These are phyloP conservation scores for Globia sparganii DNA, from an alignment of 2,888 invertebrate genomes.

Conservation along the genomic window DNA sequence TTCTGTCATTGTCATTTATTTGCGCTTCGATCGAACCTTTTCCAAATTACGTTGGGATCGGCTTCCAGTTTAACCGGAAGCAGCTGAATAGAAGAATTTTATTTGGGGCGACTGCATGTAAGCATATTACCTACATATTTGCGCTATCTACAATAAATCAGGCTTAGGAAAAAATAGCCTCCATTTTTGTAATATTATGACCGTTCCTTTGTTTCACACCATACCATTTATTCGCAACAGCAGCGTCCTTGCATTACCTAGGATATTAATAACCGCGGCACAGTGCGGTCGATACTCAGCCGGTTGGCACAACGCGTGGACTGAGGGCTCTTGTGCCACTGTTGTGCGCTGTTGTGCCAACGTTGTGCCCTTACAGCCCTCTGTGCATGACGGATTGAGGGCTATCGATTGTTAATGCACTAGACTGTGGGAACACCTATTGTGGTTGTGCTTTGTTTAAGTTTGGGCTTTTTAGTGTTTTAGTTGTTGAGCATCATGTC, in stretches of 20 bases:
- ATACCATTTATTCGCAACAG: neutral
- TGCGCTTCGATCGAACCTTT: neutral
- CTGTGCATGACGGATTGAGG: constrained; percentile 34
- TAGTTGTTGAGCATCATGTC: neutral
- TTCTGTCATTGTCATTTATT: neutral
- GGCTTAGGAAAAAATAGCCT: neutral
- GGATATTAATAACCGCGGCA: constrained; percentile 44
- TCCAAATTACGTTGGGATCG: neutral
- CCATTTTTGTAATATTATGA: neutral
- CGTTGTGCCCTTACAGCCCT: constrained; percentile 64
- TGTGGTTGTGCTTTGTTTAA: neutral
- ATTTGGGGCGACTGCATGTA: neutral
- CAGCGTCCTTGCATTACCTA: constrained; percentile 32
- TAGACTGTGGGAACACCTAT: neutral
- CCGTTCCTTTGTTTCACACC: neutral
- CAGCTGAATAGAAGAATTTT: neutral
- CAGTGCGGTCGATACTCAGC: constrained; percentile 49
- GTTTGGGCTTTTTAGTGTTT: neutral
- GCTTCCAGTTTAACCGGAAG: neutral
- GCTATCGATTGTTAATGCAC: constrained; percentile 30
- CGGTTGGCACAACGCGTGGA: constrained; percentile 27
- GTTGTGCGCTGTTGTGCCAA: constrained; percentile 32
- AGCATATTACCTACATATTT: neutral
- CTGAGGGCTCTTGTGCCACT: constrained; percentile 54
- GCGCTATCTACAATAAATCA: neutral